Evolutionary conservation across 1,140 invertebrate species (phyloP).

Genomic region (Aethina tumida): DNA sequence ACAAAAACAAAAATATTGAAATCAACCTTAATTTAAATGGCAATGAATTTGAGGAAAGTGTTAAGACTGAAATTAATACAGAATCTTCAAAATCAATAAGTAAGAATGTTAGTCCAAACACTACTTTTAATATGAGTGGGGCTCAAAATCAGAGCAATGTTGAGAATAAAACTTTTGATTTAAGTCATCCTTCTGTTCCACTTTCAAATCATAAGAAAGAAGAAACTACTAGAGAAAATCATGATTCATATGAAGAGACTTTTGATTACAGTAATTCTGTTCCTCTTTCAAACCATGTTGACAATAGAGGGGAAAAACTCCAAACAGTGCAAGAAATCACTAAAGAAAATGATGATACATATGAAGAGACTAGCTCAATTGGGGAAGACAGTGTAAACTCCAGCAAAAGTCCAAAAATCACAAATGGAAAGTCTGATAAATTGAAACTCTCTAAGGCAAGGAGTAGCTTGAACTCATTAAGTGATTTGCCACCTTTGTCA

Average conservation of each 20-base stretch:
- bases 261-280: conserved; percentile 1
- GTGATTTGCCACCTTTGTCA: conserved; percentile 22
- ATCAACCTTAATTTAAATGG: conserved; percentile 21
- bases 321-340: conserved; percentile 5
- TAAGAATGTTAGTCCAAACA: not conserved
- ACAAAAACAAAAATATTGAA: conserved; percentile 18
- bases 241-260: not conserved
- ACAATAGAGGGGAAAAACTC: conserved; percentile 1
- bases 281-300: not conserved
- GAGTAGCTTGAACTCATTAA: conserved; percentile 18
- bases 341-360: conserved; percentile 22
- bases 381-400: conserved; percentile 21
- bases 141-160: not conserved
- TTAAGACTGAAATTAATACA: conserved; percentile 1
- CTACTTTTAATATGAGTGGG: conserved; percentile 6
- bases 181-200: conserved; percentile 10
- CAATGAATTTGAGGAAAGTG: conserved; percentile 12
- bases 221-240: conserved; percentile 1
- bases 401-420: conserved; percentile 16
- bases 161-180: conserved; percentile 12
- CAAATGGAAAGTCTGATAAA: conserved; percentile 22
- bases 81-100: not conserved
- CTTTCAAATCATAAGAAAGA: conserved; percentile 5
- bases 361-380: conserved; percentile 27
- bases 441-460: conserved; percentile 26